phyloP scores from a whole-genome alignment of 2,113 vertebrate genomes.

The Xiphophorus maculatus region DNA sequence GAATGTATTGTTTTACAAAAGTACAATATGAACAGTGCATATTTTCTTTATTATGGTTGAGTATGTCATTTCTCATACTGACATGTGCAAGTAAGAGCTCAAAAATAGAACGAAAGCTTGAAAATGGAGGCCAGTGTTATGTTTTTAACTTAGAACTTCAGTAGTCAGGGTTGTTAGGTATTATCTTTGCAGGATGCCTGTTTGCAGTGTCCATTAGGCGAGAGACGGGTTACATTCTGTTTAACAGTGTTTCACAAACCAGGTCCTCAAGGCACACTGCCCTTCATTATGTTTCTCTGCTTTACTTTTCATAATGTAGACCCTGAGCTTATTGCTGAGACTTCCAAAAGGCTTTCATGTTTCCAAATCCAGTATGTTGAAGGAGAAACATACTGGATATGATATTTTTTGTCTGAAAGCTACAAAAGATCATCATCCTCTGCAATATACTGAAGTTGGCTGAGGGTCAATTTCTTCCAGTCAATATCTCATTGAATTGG shows the following conservation, averaged over 20 bases:
- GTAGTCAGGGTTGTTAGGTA: background rate
- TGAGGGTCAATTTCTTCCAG: background rate
- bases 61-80: background rate
- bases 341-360: background rate
- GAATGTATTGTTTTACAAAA: background rate
- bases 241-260: too few relatives aligned
- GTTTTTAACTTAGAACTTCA: background rate
- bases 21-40: background rate
- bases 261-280: too few relatives aligned
- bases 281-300: too few relatives aligned
- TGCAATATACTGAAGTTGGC: background rate
- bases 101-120: background rate
- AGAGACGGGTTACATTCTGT: too few relatives aligned
- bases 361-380: background rate
- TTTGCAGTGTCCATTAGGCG: too few relatives aligned
- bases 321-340: background rate
- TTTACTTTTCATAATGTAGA: background rate
- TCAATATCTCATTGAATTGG: too few relatives aligned
- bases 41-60: background rate
- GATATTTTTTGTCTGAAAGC: background rate
- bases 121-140: background rate
- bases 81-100: background rate
- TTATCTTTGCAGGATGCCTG: background rate
- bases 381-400: background rate
- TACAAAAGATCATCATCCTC: too few relatives aligned